phyloP scores from a whole-genome alignment of 2,888 invertebrate genomes.

The Eilema griseolum region DNA sequence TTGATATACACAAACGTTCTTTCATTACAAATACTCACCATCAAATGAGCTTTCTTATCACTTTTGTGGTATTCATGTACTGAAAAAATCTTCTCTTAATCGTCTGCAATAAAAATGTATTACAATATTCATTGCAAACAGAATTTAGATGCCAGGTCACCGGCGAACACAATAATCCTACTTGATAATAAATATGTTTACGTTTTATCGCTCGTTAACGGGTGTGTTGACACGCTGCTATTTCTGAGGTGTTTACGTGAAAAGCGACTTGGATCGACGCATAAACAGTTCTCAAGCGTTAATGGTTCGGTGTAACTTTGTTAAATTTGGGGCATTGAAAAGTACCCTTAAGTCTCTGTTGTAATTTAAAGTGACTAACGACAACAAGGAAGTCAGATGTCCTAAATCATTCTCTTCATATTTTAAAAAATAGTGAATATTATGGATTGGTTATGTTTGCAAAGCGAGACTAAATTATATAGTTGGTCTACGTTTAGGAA shows the following conservation, averaged over 20 bases:
- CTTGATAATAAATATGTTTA: slow-evolving; percentile 26
- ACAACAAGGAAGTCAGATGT: background rate
- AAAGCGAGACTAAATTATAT: too few species aligned
- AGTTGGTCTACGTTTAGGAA: too few species aligned
- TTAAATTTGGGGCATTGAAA: background rate
- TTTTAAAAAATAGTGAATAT: background rate
- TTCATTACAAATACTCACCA: too few species aligned
- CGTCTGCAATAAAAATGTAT: background rate
- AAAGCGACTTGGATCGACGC: slow-evolving; percentile 29
- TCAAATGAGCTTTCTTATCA: background rate
- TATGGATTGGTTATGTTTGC: too few species aligned
- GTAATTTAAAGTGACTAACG: background rate
- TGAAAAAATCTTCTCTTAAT: background rate
- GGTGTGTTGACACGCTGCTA: slow-evolving; percentile 51
- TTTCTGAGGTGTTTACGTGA: slow-evolving; percentile 25
- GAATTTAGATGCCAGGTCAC: slow-evolving; percentile 11
- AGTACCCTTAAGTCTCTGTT: background rate
- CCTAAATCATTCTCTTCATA: background rate
- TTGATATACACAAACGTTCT: too few species aligned
- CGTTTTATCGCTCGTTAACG: slow-evolving; percentile 57
- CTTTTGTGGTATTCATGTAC: background rate
- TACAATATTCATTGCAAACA: background rate
- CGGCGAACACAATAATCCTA: slow-evolving; percentile 19
- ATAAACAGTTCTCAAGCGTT: slow-evolving; percentile 13
- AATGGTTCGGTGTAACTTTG: background rate